Conservation (phyloP, 2,888 invertebrate species). For the Anticlea derivata region DNA sequence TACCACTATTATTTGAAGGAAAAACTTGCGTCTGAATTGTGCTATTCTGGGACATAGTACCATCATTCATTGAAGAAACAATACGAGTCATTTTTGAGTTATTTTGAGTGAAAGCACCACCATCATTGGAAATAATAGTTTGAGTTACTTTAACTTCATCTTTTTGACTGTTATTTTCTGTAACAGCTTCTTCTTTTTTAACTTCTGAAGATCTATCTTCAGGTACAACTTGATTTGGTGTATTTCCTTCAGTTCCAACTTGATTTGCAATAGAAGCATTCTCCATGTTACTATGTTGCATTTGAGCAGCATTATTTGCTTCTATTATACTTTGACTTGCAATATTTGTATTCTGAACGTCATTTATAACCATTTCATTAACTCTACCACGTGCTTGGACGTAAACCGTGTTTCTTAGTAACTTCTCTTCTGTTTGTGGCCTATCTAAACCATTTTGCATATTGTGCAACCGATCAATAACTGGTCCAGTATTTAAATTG, state of each 20-base stretch:
- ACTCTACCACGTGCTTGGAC: slow-evolving; percentile 70
- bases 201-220: not conserved
- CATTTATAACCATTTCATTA: slow-evolving; percentile 29
- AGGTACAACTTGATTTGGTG: not conserved
- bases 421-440: slow-evolving; percentile 52
- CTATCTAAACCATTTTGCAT: not conserved
- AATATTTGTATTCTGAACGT: slow-evolving; percentile 25
- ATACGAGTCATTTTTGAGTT: not conserved
- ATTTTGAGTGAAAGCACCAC: not conserved
- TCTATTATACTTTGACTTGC: not conserved
- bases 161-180: not conserved
- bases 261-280: not conserved
- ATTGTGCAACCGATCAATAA: not conserved
- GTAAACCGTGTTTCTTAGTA: slow-evolving; percentile 71
- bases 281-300: not conserved
- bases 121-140: too few relatives aligned
- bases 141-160: not conserved
- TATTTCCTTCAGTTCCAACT: not conserved
- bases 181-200: not conserved
- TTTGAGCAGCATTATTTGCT: too few relatives aligned
- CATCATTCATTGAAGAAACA: not conserved
- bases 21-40: too few relatives aligned
- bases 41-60: not conserved
- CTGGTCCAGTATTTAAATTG: not conserved
- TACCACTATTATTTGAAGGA: not conserved